These are phyloP conservation scores for Corythornis cristatus DNA, from an alignment of 2,113 vertebrate species.

Conservation along the genomic window DNA sequence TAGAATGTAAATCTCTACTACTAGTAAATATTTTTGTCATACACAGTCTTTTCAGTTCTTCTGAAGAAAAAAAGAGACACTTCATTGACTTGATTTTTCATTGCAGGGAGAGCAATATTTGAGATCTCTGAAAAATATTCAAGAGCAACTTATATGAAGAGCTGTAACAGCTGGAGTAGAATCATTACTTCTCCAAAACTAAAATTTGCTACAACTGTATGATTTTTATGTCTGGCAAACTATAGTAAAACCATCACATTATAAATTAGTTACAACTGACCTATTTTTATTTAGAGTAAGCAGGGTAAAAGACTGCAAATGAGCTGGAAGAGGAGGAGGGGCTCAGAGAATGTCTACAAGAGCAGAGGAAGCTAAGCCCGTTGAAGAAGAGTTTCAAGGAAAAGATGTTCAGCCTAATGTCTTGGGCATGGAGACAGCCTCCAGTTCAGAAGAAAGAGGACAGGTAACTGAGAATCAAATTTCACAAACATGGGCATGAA, in stretches of 20 bases:
- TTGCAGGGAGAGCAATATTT: neutral
- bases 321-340: neutral
- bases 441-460: neutral
- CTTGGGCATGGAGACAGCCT: neutral
- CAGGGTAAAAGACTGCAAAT: slow-evolving; percentile 2
- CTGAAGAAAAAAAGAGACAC: neutral
- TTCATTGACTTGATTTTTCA: neutral
- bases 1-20: neutral
- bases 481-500: neutral
- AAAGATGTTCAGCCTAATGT: neutral
- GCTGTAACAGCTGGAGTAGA: slow-evolving; percentile 11
- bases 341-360: neutral
- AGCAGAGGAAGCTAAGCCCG: neutral
- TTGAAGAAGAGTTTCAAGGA: neutral
- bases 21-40: neutral
- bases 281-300: slow-evolving; percentile 49
- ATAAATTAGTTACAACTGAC: slow-evolving; percentile 56
- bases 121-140: neutral
- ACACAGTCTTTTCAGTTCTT: neutral
- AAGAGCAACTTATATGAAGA: neutral
- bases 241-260: slow-evolving; percentile 4
- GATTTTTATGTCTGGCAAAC: slow-evolving; percentile 23
- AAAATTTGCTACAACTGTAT: neutral
- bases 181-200: slow-evolving; percentile 13
- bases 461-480: neutral